Conservation (phyloP, 2,888 invertebrate species). For the Lasius fuliginosus region DNA sequence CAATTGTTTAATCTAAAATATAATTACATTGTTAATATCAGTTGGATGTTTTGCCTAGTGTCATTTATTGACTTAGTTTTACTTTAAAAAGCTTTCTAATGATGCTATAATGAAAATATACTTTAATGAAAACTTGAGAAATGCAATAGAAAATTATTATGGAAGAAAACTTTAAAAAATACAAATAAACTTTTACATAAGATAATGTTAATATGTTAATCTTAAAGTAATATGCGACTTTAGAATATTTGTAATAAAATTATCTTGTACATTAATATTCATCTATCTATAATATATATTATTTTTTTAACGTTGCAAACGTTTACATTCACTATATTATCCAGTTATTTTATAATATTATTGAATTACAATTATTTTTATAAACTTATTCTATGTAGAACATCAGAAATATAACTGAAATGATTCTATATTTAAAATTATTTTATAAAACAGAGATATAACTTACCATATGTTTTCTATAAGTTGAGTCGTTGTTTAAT, state of each 20-base stretch:
- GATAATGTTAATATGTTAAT: background rate
- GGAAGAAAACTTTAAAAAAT: background rate
- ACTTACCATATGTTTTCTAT: slow-evolving; percentile 3
- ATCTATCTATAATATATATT: background rate
- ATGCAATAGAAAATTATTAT: background rate
- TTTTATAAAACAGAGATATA: background rate
- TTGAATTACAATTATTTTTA: slow-evolving; percentile 3
- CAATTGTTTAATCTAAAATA: slow-evolving; percentile 19
- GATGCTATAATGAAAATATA: background rate
- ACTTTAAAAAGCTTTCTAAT: background rate
- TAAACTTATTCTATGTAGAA: slow-evolving; percentile 1
- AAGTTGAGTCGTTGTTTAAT: background rate
- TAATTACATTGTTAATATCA: background rate
- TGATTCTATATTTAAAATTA: no score
- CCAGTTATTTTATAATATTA: background rate
- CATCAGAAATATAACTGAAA: background rate
- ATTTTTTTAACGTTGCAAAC: background rate
- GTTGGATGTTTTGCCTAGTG: background rate
- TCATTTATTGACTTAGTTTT: background rate
- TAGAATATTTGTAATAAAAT: background rate
- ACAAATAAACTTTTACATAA: background rate
- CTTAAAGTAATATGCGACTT: background rate
- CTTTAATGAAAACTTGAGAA: background rate
- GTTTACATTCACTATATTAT: background rate
- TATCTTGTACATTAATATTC: background rate